These are phyloP conservation scores for Pungitius pungitius DNA, from an alignment of 2,113 vertebrate species.

Conservation along the genomic window DNA sequence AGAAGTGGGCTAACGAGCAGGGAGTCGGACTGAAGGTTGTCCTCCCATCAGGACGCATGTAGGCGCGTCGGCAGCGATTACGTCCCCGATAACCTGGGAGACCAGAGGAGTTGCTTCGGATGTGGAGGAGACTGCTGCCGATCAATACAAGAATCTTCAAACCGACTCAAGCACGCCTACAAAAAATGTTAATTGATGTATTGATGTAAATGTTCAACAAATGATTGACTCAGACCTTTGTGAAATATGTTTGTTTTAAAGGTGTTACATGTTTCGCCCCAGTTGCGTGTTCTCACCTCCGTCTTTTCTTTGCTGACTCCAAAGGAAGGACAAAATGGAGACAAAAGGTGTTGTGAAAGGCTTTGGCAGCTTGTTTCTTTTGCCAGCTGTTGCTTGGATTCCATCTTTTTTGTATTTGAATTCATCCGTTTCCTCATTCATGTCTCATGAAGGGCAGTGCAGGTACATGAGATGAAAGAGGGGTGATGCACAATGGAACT, in stretches of 20 bases:
- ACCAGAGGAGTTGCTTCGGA: not conserved
- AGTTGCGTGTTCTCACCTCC: not conserved
- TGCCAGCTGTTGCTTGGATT: slow-evolving; percentile 53
- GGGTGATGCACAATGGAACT: not conserved
- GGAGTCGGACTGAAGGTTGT: not conserved
- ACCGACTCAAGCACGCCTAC: not conserved
- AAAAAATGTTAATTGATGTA: slow-evolving; percentile 1
- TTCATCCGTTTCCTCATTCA: slow-evolving; percentile 49
- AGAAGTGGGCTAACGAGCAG: not conserved
- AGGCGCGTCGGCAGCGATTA: not conserved
- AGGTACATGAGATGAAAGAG: not conserved
- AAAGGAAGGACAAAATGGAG: slow-evolving; percentile 19
- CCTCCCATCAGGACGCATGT: not conserved
- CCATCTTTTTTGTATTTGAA: slow-evolving; percentile 22
- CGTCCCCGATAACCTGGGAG: not conserved
- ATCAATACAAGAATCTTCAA: slow-evolving; percentile 21
- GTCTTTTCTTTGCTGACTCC: not conserved
- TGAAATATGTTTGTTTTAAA: slow-evolving; percentile 2
- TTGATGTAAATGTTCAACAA: not conserved
- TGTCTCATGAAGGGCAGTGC: slow-evolving; percentile 15
- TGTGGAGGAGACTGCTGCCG: slow-evolving; percentile 11
- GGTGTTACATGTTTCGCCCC: not conserved
- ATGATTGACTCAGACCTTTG: slow-evolving; percentile 19
- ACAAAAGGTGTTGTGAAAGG: slow-evolving; percentile 36
- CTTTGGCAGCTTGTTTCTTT: slow-evolving; percentile 46